A percentile compares a stretch with the other conserved stretches of the same genome.
phyloP scores from a whole-genome alignment of 2,888 invertebrate genomes.

The Epinotia demarniana region DNA sequence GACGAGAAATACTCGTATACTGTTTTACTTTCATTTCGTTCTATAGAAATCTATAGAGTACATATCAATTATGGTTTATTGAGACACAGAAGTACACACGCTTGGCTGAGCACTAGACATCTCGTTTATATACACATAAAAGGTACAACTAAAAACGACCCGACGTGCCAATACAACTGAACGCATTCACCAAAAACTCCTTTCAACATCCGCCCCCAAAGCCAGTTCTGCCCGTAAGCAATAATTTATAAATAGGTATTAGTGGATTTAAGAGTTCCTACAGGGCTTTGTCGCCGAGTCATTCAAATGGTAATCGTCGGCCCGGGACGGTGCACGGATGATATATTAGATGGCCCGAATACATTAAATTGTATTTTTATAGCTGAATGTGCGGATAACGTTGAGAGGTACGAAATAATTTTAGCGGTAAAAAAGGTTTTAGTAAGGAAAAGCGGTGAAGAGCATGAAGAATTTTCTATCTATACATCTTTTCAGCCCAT shows the following conservation, averaged over 20 bases:
- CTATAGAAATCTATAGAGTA: background rate
- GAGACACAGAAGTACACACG: background rate
- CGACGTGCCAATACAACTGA: background rate
- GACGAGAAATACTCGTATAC: too few relatives aligned
- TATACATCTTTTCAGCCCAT: too few relatives aligned
- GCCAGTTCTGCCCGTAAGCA: constrained; percentile 37
- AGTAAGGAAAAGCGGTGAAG: background rate
- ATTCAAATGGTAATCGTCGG: constrained; percentile 43
- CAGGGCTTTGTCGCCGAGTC: constrained; percentile 39
- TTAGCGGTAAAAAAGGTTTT: constrained; percentile 3
- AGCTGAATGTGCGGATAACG: constrained; percentile 28
- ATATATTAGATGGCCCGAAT: constrained; percentile 44
- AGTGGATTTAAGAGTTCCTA: constrained; percentile 42
- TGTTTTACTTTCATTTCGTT: background rate
- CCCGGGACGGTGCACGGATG: constrained; percentile 29
- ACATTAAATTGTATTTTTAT: constrained; percentile 43
- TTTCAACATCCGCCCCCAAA: constrained; percentile 12
- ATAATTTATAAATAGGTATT: constrained; percentile 45
- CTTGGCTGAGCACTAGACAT: background rate
- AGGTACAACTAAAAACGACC: background rate
- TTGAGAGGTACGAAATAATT: background rate
- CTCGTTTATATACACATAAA: background rate
- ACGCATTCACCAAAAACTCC: constrained; percentile 11
- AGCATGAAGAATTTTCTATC: background rate
- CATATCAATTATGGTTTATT: background rate